Conservation (phyloP, 1,140 invertebrate genomes). For the Ceratina australensis region DNA sequence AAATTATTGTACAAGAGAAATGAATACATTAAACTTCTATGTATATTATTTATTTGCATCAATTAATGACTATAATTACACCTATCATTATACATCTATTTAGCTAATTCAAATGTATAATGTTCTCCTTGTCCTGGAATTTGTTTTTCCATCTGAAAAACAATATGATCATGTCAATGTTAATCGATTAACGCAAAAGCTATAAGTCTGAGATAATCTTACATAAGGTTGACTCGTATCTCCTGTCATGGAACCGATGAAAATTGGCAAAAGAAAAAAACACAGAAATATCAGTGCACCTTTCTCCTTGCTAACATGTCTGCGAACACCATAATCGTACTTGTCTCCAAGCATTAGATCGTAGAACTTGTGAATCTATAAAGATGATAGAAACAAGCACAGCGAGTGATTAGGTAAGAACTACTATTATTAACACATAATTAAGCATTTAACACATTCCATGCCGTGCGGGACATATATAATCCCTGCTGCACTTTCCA, state of each 20-base stretch:
- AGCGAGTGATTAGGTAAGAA: neutral
- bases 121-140: slow-evolving; percentile 29
- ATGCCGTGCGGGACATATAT: too few relatives aligned
- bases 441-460: too few relatives aligned
- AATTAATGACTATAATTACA: slow-evolving; percentile 2
- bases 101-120: slow-evolving; percentile 54
- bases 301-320: accelerated
- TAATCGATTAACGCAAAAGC: neutral
- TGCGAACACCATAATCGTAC: neutral
- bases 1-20: neutral
- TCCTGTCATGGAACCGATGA: accelerated
- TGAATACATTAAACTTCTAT: neutral
- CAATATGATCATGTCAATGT: neutral
- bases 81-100: neutral
- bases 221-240: neutral
- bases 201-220: slow-evolving; percentile 7
- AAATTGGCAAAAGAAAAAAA: accelerated
- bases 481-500: too few relatives aligned
- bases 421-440: neutral
- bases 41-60: slow-evolving; percentile 5
- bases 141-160: slow-evolving; percentile 50
- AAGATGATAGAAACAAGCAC: neutral
- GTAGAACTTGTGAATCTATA: neutral
- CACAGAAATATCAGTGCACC: neutral
- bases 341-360: slow-evolving; percentile 32